Percentiles rank a stretch among this genome's conserved stretches.
Evolutionary conservation across 2,113 vertebrate species (phyloP).

Genomic region (Euleptes europaea): DNA sequence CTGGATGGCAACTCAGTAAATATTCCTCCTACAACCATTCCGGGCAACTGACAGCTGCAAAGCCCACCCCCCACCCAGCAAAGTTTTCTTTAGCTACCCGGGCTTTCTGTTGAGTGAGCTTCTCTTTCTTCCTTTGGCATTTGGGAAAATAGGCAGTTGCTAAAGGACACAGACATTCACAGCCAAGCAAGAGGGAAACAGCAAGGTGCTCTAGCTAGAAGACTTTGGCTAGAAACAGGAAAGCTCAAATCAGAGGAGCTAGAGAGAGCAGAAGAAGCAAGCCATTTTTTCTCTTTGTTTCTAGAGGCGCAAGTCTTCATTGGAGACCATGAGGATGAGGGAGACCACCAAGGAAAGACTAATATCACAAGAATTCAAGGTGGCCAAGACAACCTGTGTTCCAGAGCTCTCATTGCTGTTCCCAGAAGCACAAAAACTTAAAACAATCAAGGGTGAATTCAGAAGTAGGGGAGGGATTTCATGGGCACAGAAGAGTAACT

Average conservation of each 20-base stretch:
- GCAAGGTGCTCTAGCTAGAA: slow-evolving; percentile 6
- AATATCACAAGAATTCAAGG: slow-evolving; percentile 18
- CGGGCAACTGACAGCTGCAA: not conserved
- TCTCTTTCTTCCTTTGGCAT: slow-evolving; percentile 7
- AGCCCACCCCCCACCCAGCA: not conserved
- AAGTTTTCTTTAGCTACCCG: not conserved
- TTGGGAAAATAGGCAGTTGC: not conserved
- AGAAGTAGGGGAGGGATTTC: not conserved
- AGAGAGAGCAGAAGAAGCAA: not conserved
- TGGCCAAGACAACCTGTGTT: not conserved
- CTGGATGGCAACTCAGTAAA: slow-evolving; percentile 26
- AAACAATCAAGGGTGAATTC: not conserved
- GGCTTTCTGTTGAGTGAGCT: not conserved
- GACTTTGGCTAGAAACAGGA: slow-evolving; percentile 5
- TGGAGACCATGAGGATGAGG: slow-evolving; percentile 32
- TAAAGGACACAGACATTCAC: not conserved
- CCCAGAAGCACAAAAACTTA: slow-evolving; percentile 37
- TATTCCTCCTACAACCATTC: slow-evolving; percentile 11
- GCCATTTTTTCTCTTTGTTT: slow-evolving; percentile 24
- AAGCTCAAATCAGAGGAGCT: not conserved
- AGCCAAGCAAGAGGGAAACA: not conserved
- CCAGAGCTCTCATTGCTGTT: not conserved
- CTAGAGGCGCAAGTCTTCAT: slow-evolving; percentile 25
- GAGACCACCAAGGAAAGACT: slow-evolving; percentile 5
- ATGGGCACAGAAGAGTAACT: not conserved